Evolutionary conservation across 1,140 invertebrate species (phyloP), one percentile per base, ranked within the genome.

Genomic region (Helicoverpa armigera): DNA sequence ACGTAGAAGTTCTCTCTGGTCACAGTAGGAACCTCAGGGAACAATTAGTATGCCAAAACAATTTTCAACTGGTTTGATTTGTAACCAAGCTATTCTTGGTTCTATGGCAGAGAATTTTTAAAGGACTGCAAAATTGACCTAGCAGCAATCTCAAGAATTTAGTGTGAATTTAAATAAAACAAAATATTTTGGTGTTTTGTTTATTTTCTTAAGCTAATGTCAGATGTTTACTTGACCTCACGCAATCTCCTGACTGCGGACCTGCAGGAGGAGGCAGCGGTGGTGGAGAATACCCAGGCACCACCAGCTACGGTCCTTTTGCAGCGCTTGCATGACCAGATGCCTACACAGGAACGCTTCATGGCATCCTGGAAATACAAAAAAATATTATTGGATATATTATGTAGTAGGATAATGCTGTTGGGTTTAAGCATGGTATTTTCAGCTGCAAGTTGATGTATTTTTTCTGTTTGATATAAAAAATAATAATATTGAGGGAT

Each of bases 321-420:
- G 94, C 99, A 99, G 29, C 98, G 96, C 94, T 98, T 98, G 96
- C 99, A 99, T 29, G 97, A 97, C 99, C 99, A 99, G 94, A 99
- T 99, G 83, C 99, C 99, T 80, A 99, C 99, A 93, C 98, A 99
- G 81, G 96, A 97, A 81, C 99, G 96, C 94, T 99, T 99, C 99
- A 99, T 99, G 65, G 98, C 97, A 95, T 99, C 99, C 99, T 99
- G 91, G 60, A 92, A 91, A 72, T 53, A 76, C 18, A 29, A 9
- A 50, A 23, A 23, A 18, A 23, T 60, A 54, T 14, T 31, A 72
- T 78, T 12, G 53, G n/a, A 54, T n/a, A 53, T 12, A n/a, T n/a
- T n/a, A n/a, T 1, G 12, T 13, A 9, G 3, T 35, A 35, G 35
- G 35, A 35, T 35, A 35, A 35, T 35, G 35, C 3, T 4, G 1